phyloP scores from a whole-genome alignment of 2,888 invertebrate genomes.

The Thysanoteuthis rhombus region DNA sequence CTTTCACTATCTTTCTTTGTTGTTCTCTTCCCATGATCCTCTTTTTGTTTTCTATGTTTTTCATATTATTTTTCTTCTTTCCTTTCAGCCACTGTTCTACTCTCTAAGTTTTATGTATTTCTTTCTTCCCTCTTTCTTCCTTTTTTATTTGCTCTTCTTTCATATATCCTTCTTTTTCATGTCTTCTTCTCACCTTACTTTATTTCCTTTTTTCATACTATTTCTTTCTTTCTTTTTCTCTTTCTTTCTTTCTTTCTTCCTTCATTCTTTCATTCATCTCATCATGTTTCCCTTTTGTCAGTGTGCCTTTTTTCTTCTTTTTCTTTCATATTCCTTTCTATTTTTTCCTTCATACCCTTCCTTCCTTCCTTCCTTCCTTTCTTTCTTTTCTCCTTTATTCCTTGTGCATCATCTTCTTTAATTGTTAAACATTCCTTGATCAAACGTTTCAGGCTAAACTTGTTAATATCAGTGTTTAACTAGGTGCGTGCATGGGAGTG shows the following conservation, averaged over 20 bases:
- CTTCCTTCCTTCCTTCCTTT: neutral
- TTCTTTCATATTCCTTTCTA: neutral
- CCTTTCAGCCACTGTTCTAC: neutral
- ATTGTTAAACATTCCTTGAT: too few relatives aligned
- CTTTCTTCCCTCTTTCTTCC: neutral
- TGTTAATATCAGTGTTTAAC: too few relatives aligned
- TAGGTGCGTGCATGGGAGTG: too few relatives aligned
- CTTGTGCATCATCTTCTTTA: neutral
- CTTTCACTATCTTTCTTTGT: neutral
- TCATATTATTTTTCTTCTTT: neutral
- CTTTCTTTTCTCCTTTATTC: neutral
- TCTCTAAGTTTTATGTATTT: neutral
- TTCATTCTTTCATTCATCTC: neutral
- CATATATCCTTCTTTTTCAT: neutral
- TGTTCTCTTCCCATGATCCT: neutral
- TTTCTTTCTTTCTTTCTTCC: neutral
- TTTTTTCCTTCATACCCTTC: neutral
- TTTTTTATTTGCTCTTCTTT: neutral
- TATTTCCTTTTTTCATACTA: neutral
- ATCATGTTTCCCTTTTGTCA: neutral
- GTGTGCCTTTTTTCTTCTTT: neutral
- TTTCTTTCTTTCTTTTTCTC: neutral
- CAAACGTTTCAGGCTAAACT: too few relatives aligned
- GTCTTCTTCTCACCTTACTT: neutral
- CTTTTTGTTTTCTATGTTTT: neutral